Base-by-base conservation (phyloP, 2,113 vertebrate genomes). In the Amazona guildingii region DNA sequence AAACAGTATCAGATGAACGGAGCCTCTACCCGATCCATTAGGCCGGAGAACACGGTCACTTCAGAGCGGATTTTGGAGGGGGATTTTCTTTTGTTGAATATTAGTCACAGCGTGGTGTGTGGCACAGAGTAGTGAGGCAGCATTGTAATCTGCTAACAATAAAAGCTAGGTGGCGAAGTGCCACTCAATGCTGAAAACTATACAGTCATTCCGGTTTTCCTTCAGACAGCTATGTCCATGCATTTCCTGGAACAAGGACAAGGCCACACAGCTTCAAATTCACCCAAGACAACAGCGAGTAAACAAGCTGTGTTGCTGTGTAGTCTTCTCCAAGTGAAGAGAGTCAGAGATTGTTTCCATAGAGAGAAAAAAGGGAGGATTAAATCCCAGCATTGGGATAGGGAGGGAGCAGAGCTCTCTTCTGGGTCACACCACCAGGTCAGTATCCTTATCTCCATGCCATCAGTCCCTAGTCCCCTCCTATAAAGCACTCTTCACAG, bases 181-280 rank as follows among this genome's bases (percentile, higher is more conserved):
- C 96, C 94, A 95, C 95, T 90, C 54, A 7, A 78, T 5, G 2
- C 83, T 73, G 52, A 82, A 8, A 87, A 83, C 70, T 85, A 48
- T 88, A 82, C 92, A 82, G 24, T 80, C 80, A 3, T 31, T 19
- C 73, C 86, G 80, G 94, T 83, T 97, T 94, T 95, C 94, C 97
- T 94, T 28, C 91, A 92, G 92, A 69, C 94, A 62, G 89, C 94
- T 33, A 0, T 14, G 72, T 20, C 94, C 95, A 15, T 93, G 95
- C 90, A 0, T 86, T 96, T 64, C 95, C 94, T 97, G 96, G 95
- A 95, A 88, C 51, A 2, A 29, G 52, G 93, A 96, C 94, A 93
- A 95, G 97, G 97, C 96, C 95, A 96, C 97, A 97, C 97, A 97
- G 92, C 92, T 97, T 96, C 96, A 95, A 83, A 83, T 51, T 81